These are phyloP conservation scores for Stenotaenia linearis DNA, from an alignment of 2,888 invertebrate genomes.

Conservation along the genomic window DNA sequence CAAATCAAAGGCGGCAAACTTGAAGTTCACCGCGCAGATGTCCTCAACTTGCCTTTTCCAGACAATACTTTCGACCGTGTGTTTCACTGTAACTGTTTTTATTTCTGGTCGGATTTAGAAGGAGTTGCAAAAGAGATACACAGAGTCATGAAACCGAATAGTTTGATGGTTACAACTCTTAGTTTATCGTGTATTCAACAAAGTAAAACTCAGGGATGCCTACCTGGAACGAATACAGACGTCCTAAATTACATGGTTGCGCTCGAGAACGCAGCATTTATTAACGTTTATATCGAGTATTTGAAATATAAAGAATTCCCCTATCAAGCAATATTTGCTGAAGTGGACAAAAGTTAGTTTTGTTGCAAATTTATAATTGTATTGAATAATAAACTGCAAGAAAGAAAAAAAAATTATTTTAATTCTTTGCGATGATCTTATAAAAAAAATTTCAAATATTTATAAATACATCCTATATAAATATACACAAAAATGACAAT, in stretches of 20 bases:
- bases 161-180: slow-evolving; percentile 26
- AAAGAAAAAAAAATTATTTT: not conserved
- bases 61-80: slow-evolving; percentile 28
- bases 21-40: not conserved
- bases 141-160: slow-evolving; percentile 6
- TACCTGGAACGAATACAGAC: slow-evolving; percentile 16
- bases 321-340: slow-evolving; percentile 32
- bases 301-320: not conserved
- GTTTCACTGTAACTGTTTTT: slow-evolving; percentile 31
- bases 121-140: slow-evolving; percentile 24
- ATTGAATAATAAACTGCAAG: not conserved
- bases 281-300: slow-evolving; percentile 29
- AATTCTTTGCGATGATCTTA: not conserved
- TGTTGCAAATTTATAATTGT: not conserved
- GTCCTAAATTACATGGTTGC: slow-evolving; percentile 26
- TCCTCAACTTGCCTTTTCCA: not conserved
- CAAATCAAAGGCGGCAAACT: not conserved
- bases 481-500: not conserved
- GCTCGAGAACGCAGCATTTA: not conserved
- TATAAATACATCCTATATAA: not conserved
- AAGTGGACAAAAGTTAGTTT: not conserved
- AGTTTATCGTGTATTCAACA: not conserved
- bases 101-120: slow-evolving; percentile 24
- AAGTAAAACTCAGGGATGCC: not conserved
- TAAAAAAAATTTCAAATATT: not conserved